Conservation (phyloP, 2,888 invertebrate genomes). For the Conchocele bisecta region DNA sequence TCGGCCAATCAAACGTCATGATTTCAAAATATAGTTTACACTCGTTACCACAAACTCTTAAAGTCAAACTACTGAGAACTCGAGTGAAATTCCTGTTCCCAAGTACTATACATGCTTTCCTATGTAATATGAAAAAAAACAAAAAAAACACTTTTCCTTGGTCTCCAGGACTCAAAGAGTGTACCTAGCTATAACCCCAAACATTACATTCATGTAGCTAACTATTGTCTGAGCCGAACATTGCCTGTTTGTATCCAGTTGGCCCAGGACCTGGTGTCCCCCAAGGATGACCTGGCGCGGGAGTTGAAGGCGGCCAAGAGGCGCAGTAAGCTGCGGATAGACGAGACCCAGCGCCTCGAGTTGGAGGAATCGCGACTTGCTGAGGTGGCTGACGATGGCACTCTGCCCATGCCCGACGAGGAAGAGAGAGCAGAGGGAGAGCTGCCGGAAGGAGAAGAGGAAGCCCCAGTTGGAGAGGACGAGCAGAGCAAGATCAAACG, state of each 20-base stretch:
- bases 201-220: no score
- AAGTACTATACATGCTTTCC: no score
- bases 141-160: no score
- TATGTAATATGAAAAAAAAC: no score
- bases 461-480: constrained; percentile 29
- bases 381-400: constrained; percentile 63
- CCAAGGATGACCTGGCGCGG: constrained; percentile 74
- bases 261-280: constrained; percentile 68
- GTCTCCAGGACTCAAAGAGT: no score
- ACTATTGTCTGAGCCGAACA: no score
- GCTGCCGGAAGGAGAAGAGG: constrained; percentile 18
- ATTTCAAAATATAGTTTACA: no score
- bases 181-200: no score
- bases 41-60: no score
- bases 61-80: no score
- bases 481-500: constrained; percentile 52
- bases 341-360: constrained; percentile 68
- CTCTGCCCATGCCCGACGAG: constrained; percentile 68
- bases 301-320: constrained; percentile 72
- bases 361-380: constrained; percentile 52
- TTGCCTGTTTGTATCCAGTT: constrained; percentile 61
- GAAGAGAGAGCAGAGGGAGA: constrained; percentile 60
- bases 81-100: no score
- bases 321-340: constrained; percentile 70
- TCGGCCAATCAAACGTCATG: no score